Evolutionary conservation across 2,888 invertebrate genomes (phyloP), one percentile per base, ranked within the genome.

Genomic region (Incurvaria masculella): DNA sequence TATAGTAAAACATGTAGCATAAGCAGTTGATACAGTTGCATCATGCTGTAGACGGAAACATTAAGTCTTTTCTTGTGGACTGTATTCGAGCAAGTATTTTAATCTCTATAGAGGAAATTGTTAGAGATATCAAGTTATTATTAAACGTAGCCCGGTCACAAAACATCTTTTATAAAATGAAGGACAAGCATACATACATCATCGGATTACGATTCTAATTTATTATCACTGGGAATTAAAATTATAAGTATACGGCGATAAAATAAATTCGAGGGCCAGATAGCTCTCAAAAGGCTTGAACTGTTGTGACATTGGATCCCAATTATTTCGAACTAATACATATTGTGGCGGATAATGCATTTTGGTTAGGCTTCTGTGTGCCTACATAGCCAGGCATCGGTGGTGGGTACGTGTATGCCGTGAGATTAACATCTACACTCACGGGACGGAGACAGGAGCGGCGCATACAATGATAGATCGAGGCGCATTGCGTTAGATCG

Each of bases 231-330:
- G 65, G 67, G 65, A 63, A 64, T 68, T 65, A 62, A 60, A 60
- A 59, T 65, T 63, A 65, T 61, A 61, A 60, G 61, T 62, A n/a
- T n/a, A 66, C 68, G 67, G 68, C 66, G 63, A 59, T 59, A 57
- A 59, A 61, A 62, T 62, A 61, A 62, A 63, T 62, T 61, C 62
- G 62, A 62, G 59, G 60, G 59, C 60, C 60, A n/a, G n/a, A n/a
- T n/a, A n/a, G 57, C 58, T 53, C 61, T 55, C 59, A 61, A 63
- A 61, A 62, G 59, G 14, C 33, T 33, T 33, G 61, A 63, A 61
- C 65, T 75, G 70, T 75, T 76, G 72, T 75, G 76, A 76, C 75
- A 72, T 65, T 58, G 58, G 63, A 66, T 66, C 64, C 68, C 69
- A 72, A 75, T 75, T 74, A 73, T 72, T 70, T 67, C 63, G 65